Base-by-base conservation (phyloP, 2,113 vertebrate genomes). In the Zosterops borbonicus region DNA sequence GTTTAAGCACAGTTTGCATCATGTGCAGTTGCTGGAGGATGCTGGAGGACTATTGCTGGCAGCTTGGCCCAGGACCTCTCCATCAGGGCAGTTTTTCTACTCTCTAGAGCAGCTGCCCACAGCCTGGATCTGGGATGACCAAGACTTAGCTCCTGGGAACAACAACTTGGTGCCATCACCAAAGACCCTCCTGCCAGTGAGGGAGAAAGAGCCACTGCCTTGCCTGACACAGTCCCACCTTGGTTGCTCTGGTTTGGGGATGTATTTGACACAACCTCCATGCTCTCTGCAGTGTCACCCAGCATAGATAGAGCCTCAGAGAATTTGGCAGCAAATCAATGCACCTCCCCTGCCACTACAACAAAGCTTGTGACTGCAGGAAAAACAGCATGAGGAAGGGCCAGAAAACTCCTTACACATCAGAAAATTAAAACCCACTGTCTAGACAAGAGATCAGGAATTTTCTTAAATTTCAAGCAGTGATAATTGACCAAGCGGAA, bases 391-490 rank as follows among this genome's bases (percentile, higher is more conserved):
- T 3, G 14, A 2, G 2, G 52, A 83, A 70, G 52, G 44, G 63
- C 8, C 62, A 94, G 68, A 92, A 92, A 93, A 81, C 41, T 87
- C 55, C 59, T 94, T 81, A 65, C 56, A 39, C 3, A 0, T 70
- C 82, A 93, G 75, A 92, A 87, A 92, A 94, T 70, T 80, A 95
- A 93, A 93, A 53, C 52, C 63, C 56, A 83, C 92, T 81, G 68
- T 78, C 90, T 81, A 94, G 90, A 94, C 76, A 75, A 92, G 76
- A 96, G 79, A 90, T 88, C 83, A 88, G 71, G 67, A 86, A 88
- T 67, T 71, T 81, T 78, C 71, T 83, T 80, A 68, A 92, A 78
- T 86, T 95, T 89, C 79, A 94, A 86, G 42, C 35, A 86, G 39
- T 75, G 56, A 77, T 70, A 92, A 94, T 23, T 88, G 59, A 81